Percentiles rank a stretch among this genome's conserved stretches.
These are phyloP conservation scores for Pelodytes ibericus DNA, from an alignment of 2,797 vertebrate species.

Conservation along the genomic window DNA sequence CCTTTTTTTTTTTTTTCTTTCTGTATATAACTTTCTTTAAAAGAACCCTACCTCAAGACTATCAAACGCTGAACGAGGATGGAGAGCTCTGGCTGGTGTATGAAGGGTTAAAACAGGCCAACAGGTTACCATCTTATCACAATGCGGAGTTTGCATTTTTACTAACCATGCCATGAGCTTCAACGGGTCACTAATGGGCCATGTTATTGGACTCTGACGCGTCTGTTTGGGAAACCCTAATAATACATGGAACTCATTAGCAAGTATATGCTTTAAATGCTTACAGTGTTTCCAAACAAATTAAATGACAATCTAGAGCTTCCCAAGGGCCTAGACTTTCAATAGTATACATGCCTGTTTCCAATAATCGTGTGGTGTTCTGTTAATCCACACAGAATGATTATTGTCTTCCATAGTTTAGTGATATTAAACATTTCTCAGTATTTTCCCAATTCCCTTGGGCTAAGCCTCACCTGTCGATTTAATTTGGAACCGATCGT, in stretches of 20 bases:
- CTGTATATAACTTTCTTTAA: slow-evolving; percentile 78
- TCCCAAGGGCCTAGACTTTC: neutral
- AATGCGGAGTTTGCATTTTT: slow-evolving; percentile 65
- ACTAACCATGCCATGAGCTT: slow-evolving; percentile 65
- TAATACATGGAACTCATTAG: neutral
- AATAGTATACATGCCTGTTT: neutral
- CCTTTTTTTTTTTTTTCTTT: slow-evolving; percentile 67
- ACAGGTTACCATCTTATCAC: slow-evolving; percentile 87
- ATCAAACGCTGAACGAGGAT: slow-evolving; percentile 96
- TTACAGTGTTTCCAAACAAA: neutral
- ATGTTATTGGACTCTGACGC: neutral
- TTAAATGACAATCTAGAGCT: neutral
- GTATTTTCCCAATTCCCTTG: neutral
- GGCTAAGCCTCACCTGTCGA: neutral
- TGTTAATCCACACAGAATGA: neutral
- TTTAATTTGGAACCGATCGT: neutral
- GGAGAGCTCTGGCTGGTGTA: slow-evolving; percentile 99
- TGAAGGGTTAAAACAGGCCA: slow-evolving; percentile 98
- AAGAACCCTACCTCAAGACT: slow-evolving; percentile 92
- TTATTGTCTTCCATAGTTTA: neutral
- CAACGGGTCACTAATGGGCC: slow-evolving; percentile 17
- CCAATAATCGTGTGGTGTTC: neutral
- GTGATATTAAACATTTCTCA: neutral
- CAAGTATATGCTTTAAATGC: neutral
- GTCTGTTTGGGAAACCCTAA: neutral